Conservation (phyloP, 2,888 invertebrate species). For the Cryptus armator region DNA sequence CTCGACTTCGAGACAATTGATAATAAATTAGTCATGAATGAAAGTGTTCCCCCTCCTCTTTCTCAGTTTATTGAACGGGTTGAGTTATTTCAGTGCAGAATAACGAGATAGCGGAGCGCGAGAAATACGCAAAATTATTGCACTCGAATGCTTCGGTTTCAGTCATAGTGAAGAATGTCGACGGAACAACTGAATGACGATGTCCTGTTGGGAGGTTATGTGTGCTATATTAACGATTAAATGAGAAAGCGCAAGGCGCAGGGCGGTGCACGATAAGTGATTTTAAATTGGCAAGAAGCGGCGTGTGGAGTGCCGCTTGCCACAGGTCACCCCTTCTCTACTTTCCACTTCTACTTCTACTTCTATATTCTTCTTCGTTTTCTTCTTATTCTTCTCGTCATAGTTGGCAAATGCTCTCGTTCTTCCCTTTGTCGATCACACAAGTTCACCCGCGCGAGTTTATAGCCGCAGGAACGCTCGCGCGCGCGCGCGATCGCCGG, state of each 20-base stretch:
- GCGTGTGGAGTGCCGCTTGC: constrained; percentile 60
- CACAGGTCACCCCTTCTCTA: constrained; percentile 25
- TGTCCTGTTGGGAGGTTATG: constrained; percentile 1
- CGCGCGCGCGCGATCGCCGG: background rate
- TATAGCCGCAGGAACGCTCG: constrained; percentile 53
- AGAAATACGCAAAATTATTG: constrained; percentile 42
- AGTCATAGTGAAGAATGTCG: constrained; percentile 38
- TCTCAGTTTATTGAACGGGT: background rate
- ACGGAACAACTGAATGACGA: constrained; percentile 54
- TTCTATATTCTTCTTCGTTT: background rate
- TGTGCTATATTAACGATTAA: constrained; percentile 13
- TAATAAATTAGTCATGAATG: constrained; percentile 8
- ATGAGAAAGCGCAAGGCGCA: constrained; percentile 36
- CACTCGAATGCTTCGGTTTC: constrained; percentile 26
- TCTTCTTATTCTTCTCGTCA: constrained; percentile 24
- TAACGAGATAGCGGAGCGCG: background rate
- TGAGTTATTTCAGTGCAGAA: background rate
- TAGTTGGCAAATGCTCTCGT: constrained; percentile 26
- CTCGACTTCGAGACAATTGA: constrained; percentile 10
- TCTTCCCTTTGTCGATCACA: constrained; percentile 57
- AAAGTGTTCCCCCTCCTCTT: background rate
- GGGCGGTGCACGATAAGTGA: constrained; percentile 73
- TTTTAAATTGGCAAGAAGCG: constrained; percentile 75
- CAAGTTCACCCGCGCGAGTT: constrained; percentile 46
- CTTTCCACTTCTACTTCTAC: constrained; percentile 16